Conservation (phyloP, 1,140 invertebrate species). For the Lethrus apterus region DNA sequence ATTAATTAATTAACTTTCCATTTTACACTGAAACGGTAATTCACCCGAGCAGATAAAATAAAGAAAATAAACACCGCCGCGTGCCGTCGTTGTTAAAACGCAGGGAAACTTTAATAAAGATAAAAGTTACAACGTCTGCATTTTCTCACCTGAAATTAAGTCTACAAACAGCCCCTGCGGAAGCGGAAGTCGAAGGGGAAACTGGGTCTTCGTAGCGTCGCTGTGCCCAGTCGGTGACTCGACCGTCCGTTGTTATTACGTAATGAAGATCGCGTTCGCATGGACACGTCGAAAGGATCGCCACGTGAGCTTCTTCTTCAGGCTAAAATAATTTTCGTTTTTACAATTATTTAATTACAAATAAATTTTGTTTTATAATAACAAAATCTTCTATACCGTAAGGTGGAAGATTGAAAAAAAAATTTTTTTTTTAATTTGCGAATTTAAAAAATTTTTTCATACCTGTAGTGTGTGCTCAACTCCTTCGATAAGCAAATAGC, state of each 20-base stretch:
- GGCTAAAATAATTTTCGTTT: slow-evolving; percentile 39
- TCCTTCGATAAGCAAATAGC: slow-evolving; percentile 56
- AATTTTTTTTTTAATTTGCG: neutral
- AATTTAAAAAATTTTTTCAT: slow-evolving; percentile 20
- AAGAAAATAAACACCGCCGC: too few relatives aligned
- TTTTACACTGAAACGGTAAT: neutral
- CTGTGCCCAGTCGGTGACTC: slow-evolving; percentile 50
- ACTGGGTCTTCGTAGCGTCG: slow-evolving; percentile 40
- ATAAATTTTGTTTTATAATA: neutral
- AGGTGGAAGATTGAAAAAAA: neutral
- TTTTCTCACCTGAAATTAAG: slow-evolving; percentile 58
- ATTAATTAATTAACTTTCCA: too few relatives aligned
- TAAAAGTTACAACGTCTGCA: slow-evolving; percentile 19
- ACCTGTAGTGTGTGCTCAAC: slow-evolving; percentile 53
- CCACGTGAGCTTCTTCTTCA: slow-evolving; percentile 50
- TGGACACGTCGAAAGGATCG: slow-evolving; percentile 55
- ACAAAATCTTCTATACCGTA: too few relatives aligned
- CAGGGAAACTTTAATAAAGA: too few relatives aligned
- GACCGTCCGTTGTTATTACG: slow-evolving; percentile 52
- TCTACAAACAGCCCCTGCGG: slow-evolving; percentile 46
- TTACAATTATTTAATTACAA: neutral
- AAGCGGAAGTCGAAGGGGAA: slow-evolving; percentile 31
- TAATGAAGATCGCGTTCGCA: slow-evolving; percentile 51
- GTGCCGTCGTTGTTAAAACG: too few relatives aligned
- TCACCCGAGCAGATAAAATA: too few relatives aligned